phyloP scores from a whole-genome alignment of 2,113 vertebrate species.

The Marmota flaviventris region DNA sequence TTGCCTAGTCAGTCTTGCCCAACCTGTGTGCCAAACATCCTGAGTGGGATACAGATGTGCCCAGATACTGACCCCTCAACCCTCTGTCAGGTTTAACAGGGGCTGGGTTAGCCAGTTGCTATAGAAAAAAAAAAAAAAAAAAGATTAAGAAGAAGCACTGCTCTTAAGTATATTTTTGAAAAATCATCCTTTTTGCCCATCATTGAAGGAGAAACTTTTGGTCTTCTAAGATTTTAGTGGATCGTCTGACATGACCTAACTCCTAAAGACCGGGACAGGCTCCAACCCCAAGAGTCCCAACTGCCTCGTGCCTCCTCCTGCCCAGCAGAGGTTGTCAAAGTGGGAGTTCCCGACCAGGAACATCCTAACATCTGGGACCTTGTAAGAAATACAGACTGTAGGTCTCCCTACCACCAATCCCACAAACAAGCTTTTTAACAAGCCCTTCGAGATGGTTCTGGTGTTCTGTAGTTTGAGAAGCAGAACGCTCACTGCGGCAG shows the following conservation, averaged over 20 bases:
- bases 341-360: background rate
- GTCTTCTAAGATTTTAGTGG: background rate
- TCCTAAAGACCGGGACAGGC: background rate
- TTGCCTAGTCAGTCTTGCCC: background rate
- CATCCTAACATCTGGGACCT: background rate
- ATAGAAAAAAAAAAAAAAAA: background rate
- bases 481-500: rapidly evolving
- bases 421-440: background rate
- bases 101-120: background rate
- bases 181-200: background rate
- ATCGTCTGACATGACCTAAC: background rate
- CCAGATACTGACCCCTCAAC: background rate
- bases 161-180: background rate
- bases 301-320: background rate
- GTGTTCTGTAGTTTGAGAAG: background rate
- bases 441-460: background rate
- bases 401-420: background rate
- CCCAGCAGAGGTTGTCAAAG: background rate
- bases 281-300: background rate
- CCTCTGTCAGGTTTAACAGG: background rate
- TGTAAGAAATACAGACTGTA: background rate
- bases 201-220: background rate
- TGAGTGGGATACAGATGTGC: background rate
- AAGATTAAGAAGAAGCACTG: background rate
- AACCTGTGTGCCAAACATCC: background rate